A percentile compares a stretch with the other conserved stretches of the same genome.
Evolutionary conservation across 2,888 invertebrate species (phyloP).

Genomic region (Bimastos eiseni): DNA sequence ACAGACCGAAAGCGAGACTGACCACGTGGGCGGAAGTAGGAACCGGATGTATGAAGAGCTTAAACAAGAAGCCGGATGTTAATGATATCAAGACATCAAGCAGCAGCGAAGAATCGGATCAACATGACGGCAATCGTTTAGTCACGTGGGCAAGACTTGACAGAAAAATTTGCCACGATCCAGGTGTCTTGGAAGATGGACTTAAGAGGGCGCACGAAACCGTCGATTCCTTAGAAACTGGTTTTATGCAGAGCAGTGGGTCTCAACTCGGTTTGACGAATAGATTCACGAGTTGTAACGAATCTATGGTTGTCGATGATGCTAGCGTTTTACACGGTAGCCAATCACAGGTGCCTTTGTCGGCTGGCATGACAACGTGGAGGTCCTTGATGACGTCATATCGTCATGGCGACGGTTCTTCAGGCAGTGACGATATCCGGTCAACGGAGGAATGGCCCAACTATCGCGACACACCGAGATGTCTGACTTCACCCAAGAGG

Average conservation of each 20-base stretch:
- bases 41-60: not conserved
- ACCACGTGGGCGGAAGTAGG: not conserved
- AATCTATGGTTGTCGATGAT: not conserved
- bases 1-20: not conserved
- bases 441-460: not conserved
- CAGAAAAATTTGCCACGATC: not conserved
- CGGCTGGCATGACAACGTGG: conserved; percentile 15
- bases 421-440: not conserved
- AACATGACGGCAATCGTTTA: not conserved
- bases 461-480: not conserved
- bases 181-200: not conserved
- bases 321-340: not conserved
- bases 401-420: not conserved
- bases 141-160: conserved; percentile 7
- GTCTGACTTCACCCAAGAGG: not conserved
- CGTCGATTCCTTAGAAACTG: not conserved
- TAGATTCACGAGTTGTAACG: not conserved
- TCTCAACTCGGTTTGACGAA: not conserved
- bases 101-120: not conserved
- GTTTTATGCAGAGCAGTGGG: not conserved
- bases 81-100: not conserved
- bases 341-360: not conserved
- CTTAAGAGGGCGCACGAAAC: not conserved
- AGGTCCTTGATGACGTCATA: not conserved
- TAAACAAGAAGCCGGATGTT: not conserved